phyloP scores from a whole-genome alignment of 2,888 invertebrate species.

The Tupiocoris notatus region DNA sequence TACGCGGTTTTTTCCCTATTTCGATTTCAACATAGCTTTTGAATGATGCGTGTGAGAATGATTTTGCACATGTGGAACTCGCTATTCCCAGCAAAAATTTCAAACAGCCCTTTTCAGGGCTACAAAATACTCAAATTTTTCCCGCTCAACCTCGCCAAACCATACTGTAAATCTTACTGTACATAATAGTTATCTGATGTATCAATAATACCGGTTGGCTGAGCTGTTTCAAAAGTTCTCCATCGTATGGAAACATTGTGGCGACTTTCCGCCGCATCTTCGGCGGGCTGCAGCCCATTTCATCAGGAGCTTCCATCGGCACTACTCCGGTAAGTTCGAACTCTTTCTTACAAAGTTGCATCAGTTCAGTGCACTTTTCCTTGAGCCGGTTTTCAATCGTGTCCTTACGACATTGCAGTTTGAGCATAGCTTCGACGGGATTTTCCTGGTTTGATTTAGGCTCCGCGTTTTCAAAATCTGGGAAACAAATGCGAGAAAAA shows the following conservation, averaged over 20 bases:
- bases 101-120: too few species aligned
- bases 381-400: conserved; percentile 73
- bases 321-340: conserved; percentile 72
- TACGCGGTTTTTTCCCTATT: too few species aligned
- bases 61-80: too few species aligned
- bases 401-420: conserved; percentile 65
- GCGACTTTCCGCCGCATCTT: conserved; percentile 64
- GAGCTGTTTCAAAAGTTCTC: conserved; percentile 50
- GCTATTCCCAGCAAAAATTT: too few species aligned
- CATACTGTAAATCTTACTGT: too few species aligned
- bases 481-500: not conserved
- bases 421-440: conserved; percentile 25
- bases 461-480: conserved; percentile 11
- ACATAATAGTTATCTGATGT: not conserved
- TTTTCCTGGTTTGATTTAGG: not conserved
- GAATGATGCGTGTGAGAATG: too few species aligned
- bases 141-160: too few species aligned
- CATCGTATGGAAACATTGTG: conserved; percentile 65
- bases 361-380: conserved; percentile 76
- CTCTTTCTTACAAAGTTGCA: conserved; percentile 75
- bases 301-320: conserved; percentile 73
- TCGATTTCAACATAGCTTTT: too few species aligned
- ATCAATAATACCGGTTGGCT: not conserved
- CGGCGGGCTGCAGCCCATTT: conserved; percentile 68
- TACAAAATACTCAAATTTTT: too few species aligned